Evolutionary conservation across 2,888 invertebrate genomes (phyloP).

Genomic region (Alsophila aescularia): DNA sequence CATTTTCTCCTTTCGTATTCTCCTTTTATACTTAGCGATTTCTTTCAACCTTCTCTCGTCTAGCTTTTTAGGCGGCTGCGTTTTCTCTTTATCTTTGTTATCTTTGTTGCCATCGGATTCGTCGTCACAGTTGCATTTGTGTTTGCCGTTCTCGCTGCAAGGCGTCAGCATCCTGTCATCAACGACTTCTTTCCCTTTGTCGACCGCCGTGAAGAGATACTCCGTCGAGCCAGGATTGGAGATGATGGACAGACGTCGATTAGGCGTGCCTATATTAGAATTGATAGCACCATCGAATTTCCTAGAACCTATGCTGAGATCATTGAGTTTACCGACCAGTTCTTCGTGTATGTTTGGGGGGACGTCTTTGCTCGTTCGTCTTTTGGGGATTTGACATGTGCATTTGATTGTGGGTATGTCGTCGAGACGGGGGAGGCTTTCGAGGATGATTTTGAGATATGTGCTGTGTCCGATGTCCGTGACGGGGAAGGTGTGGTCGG

Average conservation of each 20-base stretch:
- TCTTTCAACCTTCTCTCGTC: slow-evolving; percentile 75
- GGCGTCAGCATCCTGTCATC: slow-evolving; percentile 89
- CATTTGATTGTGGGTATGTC: slow-evolving; percentile 87
- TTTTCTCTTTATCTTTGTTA: slow-evolving; percentile 60
- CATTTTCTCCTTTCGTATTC: slow-evolving; percentile 73
- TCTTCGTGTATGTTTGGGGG: slow-evolving; percentile 63
- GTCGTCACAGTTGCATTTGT: slow-evolving; percentile 90
- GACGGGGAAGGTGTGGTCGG: slow-evolving; percentile 89
- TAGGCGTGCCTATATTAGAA: slow-evolving; percentile 39
- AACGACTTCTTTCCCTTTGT: slow-evolving; percentile 63
- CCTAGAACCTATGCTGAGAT: slow-evolving; percentile 74
- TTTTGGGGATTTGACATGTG: slow-evolving; percentile 59
- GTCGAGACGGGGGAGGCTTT: slow-evolving; percentile 90
- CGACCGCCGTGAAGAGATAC: slow-evolving; percentile 29
- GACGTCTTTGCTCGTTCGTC: slow-evolving; percentile 67
- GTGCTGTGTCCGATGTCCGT: slow-evolving; percentile 87
- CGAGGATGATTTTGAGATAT: slow-evolving; percentile 85
- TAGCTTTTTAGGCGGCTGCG: slow-evolving; percentile 58
- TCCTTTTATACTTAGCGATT: slow-evolving; percentile 77
- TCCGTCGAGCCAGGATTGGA: slow-evolving; percentile 34
- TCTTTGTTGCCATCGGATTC: slow-evolving; percentile 81
- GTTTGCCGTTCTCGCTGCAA: slow-evolving; percentile 90
- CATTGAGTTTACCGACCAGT: slow-evolving; percentile 68
- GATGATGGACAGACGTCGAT: slow-evolving; percentile 50
- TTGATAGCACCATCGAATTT: slow-evolving; percentile 50